Base-by-base conservation (phyloP, 2,113 vertebrate species). In the Rhagologus leucostigma region DNA sequence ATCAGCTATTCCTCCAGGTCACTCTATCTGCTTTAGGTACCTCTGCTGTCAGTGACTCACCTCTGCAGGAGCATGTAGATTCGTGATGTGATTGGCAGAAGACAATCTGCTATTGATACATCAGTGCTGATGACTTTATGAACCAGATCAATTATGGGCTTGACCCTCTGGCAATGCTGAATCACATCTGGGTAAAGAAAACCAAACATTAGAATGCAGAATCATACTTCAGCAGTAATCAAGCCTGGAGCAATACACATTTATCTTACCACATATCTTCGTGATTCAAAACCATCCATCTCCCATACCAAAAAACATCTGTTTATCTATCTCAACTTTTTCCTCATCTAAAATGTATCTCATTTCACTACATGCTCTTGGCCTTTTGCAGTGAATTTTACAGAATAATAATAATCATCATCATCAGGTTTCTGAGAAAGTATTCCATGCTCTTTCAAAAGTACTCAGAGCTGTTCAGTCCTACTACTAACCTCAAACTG, bases 61-160 rank as follows among this genome's bases (percentile, higher is more conserved):
- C 99, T 98, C 97, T 99, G 99, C 82, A 99, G 97, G 80, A 99
- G 96, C 99, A 99, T 99, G 97, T 99, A 99, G 96, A 99, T 99
- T 26, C 99, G 99, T 7, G 99, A 99, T 0, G 99, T 99, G 93
- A 99, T 99, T 5, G 99, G 99, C 94, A 99, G 93, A 49, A 99
- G 98, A 80, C 98, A 99, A 86, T 99, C 99, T 1, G 99, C 99
- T 94, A 99, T 98, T 0, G 99, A 99, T 92, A 99, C 98, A 88
- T 99, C 99, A 5, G 98, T 99, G 95, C 99, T 99, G 93, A 99
- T 99, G 89, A 99, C 98, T 97, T 99, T 99, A 92, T 99, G 98
- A 75, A 99, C 99, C 85, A 99, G 98, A 84, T 99, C 99, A 84
- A 99, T 98, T 95, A 99, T 99, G 42, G 99, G 99, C 83, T 99